A percentile compares a stretch with the other conserved stretches of the same genome.
These are phyloP conservation scores for Strix aluco DNA, from an alignment of 2,113 vertebrate species.

Conservation along the genomic window DNA sequence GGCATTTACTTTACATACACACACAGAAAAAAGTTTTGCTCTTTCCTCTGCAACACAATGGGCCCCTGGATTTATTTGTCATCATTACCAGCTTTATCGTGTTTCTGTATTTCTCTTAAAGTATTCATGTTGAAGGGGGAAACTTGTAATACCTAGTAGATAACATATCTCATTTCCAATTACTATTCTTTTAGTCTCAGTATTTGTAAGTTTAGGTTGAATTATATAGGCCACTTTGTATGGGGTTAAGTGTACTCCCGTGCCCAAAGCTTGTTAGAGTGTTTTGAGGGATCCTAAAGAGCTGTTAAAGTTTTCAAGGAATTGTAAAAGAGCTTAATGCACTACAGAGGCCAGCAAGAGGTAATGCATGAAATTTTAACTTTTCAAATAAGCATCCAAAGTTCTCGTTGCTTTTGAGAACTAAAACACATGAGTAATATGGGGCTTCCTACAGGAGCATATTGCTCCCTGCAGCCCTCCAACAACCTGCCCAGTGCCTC, in stretches of 20 bases:
- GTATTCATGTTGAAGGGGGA: background rate
- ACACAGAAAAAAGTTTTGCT: background rate
- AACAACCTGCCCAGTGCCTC: background rate
- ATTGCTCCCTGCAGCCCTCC: background rate
- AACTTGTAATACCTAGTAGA: background rate
- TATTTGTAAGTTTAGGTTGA: background rate
- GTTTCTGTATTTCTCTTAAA: background rate
- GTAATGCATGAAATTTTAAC: background rate
- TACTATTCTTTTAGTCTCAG: background rate
- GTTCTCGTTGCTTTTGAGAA: background rate
- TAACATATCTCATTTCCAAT: background rate
- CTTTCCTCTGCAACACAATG: rapidly evolving
- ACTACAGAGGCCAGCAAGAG: background rate
- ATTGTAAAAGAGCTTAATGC: background rate
- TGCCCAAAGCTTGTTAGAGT: background rate
- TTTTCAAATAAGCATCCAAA: background rate
- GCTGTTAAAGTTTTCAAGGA: background rate
- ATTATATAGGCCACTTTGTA: background rate
- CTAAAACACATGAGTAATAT: background rate
- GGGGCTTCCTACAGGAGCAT: background rate
- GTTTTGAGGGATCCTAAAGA: background rate
- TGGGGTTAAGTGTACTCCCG: background rate
- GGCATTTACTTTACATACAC: background rate
- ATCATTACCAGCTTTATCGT: background rate
- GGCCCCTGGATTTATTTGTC: background rate